These are phyloP conservation scores for Nineta flava DNA, from an alignment of 2,888 invertebrate species.

Conservation along the genomic window DNA sequence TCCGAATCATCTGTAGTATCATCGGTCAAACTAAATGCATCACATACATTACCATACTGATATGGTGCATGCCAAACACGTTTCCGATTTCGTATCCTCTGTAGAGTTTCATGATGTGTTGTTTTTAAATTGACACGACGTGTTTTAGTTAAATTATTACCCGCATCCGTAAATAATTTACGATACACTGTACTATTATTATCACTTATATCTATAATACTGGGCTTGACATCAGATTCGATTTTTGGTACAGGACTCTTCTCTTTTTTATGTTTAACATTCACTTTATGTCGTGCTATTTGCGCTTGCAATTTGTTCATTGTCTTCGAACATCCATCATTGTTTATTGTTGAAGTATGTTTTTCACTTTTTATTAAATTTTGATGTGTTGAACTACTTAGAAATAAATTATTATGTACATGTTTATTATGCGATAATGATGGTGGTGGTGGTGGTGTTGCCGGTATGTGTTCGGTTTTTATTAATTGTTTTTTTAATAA, in stretches of 20 bases:
- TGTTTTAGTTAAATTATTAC: constrained; percentile 9
- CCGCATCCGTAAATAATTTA: neutral
- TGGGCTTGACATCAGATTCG: constrained; percentile 6
- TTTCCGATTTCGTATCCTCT: constrained; percentile 20
- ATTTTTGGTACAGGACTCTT: constrained; percentile 6
- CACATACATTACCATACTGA: neutral
- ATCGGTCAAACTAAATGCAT: constrained; percentile 1
- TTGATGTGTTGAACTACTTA: neutral
- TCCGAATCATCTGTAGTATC: constrained; percentile 4
- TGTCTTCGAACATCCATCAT: constrained; percentile 12
- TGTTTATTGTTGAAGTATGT: neutral
- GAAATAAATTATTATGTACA: neutral
- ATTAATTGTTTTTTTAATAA: constrained; percentile 1
- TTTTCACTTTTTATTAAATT: too few species aligned
- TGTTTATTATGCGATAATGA: neutral
- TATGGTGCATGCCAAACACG: constrained; percentile 1
- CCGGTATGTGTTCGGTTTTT: neutral
- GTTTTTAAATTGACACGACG: constrained; percentile 15
- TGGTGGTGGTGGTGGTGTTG: too few species aligned
- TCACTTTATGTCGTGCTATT: constrained; percentile 16
- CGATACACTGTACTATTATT: neutral
- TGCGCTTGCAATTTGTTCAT: constrained; percentile 17
- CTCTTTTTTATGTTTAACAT: constrained; percentile 15
- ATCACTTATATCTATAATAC: constrained; percentile 7
- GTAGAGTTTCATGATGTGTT: constrained; percentile 25